Conservation (phyloP, 2,888 invertebrate species). For the Drosophila hamatofila region DNA sequence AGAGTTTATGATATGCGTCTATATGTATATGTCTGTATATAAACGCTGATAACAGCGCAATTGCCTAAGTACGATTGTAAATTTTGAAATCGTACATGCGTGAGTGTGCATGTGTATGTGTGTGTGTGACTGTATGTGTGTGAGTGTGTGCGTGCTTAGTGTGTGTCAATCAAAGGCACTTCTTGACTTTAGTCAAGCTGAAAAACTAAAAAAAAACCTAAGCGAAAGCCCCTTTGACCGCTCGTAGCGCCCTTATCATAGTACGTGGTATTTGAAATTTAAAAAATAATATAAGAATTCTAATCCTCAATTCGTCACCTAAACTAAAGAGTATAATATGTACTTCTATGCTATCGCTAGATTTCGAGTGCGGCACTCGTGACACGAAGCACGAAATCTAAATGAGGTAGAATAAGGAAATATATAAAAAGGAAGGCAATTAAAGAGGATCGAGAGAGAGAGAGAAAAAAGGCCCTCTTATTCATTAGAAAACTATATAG, state of each 20-base stretch:
- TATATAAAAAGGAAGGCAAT: neutral
- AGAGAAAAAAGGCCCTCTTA: neutral
- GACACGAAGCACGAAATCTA: neutral
- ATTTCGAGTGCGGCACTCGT: neutral
- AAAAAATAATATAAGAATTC: neutral
- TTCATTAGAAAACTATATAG: neutral
- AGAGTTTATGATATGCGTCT: conserved; percentile 3
- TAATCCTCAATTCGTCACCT: conserved; percentile 4
- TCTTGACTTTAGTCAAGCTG: conserved; percentile 15
- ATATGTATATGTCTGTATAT: neutral
- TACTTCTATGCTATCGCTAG: neutral
- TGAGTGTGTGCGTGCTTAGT: conserved; percentile 10
- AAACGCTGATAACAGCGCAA: conserved; percentile 6
- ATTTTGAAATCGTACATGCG: conserved; percentile 1
- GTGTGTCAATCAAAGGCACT: conserved; percentile 45
- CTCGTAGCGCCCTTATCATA: conserved; percentile 45
- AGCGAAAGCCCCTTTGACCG: conserved; percentile 44
- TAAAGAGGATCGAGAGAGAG: neutral
- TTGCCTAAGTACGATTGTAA: conserved; percentile 5
- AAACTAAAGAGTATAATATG: neutral
- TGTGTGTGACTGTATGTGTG: neutral
- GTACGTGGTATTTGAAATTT: conserved; percentile 43
- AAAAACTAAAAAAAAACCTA: neutral
- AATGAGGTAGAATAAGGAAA: neutral
- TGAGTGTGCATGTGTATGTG: conserved; percentile 5